Conservation (phyloP, 1,140 invertebrate genomes). For the Bactericera cockerelli region DNA sequence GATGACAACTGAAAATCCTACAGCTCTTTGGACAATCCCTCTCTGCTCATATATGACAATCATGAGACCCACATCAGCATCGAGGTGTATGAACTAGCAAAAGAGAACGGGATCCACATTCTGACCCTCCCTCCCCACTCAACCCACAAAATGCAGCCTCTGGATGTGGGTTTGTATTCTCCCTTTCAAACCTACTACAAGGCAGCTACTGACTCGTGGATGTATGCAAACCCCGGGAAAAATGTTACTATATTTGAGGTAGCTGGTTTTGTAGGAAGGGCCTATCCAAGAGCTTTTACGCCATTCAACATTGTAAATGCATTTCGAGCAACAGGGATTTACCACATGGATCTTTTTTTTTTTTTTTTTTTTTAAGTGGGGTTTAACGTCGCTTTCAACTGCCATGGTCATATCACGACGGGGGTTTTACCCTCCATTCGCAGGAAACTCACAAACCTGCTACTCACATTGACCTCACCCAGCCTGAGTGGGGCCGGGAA, state of each 20-base stretch:
- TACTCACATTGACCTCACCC: no score
- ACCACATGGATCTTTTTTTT: constrained; percentile 26
- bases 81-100: constrained; percentile 22
- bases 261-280: constrained; percentile 20
- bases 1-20: constrained; percentile 28
- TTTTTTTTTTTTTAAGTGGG: no score
- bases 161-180: constrained; percentile 26
- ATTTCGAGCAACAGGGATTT: constrained; percentile 26
- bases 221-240: constrained; percentile 23
- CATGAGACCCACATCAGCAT: constrained; percentile 28
- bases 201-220: constrained; percentile 21
- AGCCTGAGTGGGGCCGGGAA: no score
- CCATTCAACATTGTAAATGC: constrained; percentile 23
- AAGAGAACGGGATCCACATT: constrained; percentile 25
- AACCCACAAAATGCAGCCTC: constrained; percentile 27
- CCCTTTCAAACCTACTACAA: constrained; percentile 27
- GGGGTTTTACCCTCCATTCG: no score
- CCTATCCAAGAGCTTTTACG: constrained; percentile 23
- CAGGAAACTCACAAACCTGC: no score
- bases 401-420: no score
- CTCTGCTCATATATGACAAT: constrained; percentile 27
- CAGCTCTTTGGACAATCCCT: constrained; percentile 20
- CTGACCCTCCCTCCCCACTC: constrained; percentile 26
- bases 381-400: no score
- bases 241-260: constrained; percentile 26